phyloP scores from a whole-genome alignment of 1,140 invertebrate genomes.

The Drosophila novamexicana region DNA sequence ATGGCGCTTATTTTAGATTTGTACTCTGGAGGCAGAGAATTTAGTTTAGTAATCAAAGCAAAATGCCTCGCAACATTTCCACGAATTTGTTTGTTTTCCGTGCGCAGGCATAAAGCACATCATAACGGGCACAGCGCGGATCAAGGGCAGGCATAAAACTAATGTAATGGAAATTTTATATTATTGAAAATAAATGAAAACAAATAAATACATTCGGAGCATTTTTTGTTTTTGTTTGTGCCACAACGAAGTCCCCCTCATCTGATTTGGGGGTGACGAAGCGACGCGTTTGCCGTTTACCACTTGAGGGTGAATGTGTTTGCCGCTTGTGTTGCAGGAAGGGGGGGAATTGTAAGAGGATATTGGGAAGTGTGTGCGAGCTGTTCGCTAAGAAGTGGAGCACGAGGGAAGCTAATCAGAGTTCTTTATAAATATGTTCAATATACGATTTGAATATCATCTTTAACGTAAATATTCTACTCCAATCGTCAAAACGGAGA shows the following conservation, averaged over 20 bases:
- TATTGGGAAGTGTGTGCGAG: background rate
- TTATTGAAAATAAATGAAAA: slow-evolving; percentile 83
- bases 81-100: slow-evolving; percentile 79
- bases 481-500: background rate
- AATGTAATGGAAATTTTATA: slow-evolving; percentile 82
- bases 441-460: slow-evolving; percentile 3
- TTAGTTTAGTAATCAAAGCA: slow-evolving; percentile 79
- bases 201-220: slow-evolving; percentile 74
- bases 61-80: slow-evolving; percentile 45
- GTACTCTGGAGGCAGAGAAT: slow-evolving; percentile 44
- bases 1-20: slow-evolving; percentile 74
- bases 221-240: slow-evolving; percentile 47
- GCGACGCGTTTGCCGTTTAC: slow-evolving; percentile 60
- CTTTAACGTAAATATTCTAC: background rate
- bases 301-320: slow-evolving; percentile 34
- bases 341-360: background rate
- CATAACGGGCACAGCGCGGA: slow-evolving; percentile 30
- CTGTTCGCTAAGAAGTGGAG: background rate
- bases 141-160: slow-evolving; percentile 54
- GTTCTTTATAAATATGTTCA: slow-evolving; percentile 6
- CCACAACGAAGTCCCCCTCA: background rate
- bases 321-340: background rate
- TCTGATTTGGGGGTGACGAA: slow-evolving; percentile 53
- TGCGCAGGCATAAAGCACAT: slow-evolving; percentile 75
- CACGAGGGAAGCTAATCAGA: background rate